Evolutionary conservation across 2,888 invertebrate genomes (phyloP), one percentile per base, ranked within the genome.

Genomic region (Elysia crispata): DNA sequence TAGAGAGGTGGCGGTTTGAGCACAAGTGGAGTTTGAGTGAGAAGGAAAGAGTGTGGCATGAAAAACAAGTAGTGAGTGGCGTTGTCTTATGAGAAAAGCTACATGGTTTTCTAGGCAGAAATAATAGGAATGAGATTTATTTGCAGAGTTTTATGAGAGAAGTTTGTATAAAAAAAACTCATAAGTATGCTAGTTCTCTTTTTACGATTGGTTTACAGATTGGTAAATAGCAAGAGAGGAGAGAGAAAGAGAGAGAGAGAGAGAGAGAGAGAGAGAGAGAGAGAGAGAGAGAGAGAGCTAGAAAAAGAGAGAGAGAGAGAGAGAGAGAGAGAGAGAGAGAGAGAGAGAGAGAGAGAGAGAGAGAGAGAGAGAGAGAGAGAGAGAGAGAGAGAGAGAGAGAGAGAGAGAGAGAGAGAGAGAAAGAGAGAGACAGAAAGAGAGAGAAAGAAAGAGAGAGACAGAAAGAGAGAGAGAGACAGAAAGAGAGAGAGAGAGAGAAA

Each of bases 231-330:
- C 3, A 18, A 30, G 25, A 28, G 20, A 1, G 74, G 25, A n/a
- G 23, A n/a, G 13, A 60, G 28, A 18, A 49, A 18, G 60, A 33
- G 1, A 33, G 33, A n/a, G 20, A 8, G 30, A 25, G n/a, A 31
- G 18, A 25, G 20, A 15, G 54, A 50, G 50, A 25, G 5, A 41
- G 60, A 25, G 54, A 3, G 25, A n/a, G 33, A 33, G 20, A 33
- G 33, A 75, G 23, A 62, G 8, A 64, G 41, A 64, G 41, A 75
- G 75, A 30, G 11, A 75, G 75, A 75, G 31, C n/a, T n/a, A n/a
- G n/a, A 25, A 3, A 41, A 30, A 25, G 54, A 3, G 25, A n/a
- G 33, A 33, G 20, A 33, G 33, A 75, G 23, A 62, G 8, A 64
- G 41, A 64, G 41, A 75, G 75, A 30, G 11, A 75, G 75, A 75